phyloP scores from a whole-genome alignment of 2,113 vertebrate species.

The Patagioenas fasciata region DNA sequence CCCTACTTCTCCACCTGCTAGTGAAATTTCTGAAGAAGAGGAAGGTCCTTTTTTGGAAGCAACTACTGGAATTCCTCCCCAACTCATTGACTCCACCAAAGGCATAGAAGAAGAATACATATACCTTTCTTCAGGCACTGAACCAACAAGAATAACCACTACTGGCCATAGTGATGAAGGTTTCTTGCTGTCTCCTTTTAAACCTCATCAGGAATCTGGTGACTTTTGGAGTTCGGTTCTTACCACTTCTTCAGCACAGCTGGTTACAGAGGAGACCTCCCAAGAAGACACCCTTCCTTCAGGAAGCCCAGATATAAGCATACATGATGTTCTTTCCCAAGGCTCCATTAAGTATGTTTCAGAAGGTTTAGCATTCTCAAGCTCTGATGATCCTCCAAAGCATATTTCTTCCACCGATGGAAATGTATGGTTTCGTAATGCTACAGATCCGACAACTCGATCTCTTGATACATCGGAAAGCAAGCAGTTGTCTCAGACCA shows the following conservation, averaged over 20 bases:
- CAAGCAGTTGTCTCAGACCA: slow-evolving; percentile 45
- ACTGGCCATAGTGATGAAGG: slow-evolving; percentile 65
- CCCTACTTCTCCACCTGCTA: slow-evolving; percentile 60
- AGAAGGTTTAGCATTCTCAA: slow-evolving; percentile 54
- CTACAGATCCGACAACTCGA: not conserved
- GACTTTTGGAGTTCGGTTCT: slow-evolving; percentile 68
- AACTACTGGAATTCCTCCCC: slow-evolving; percentile 30
- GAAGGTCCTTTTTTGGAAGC: slow-evolving; percentile 44
- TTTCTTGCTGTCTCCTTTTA: slow-evolving; percentile 62
- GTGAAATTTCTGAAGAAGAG: slow-evolving; percentile 47
- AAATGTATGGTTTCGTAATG: slow-evolving; percentile 29
- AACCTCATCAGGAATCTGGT: slow-evolving; percentile 45
- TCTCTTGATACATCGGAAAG: slow-evolving; percentile 17
- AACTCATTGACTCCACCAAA: slow-evolving; percentile 39
- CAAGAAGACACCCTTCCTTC: slow-evolving; percentile 65
- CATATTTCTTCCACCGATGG: slow-evolving; percentile 21
- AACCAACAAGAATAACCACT: slow-evolving; percentile 62
- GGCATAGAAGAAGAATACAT: slow-evolving; percentile 58
- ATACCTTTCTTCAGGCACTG: slow-evolving; percentile 56
- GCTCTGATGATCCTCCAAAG: slow-evolving; percentile 40
- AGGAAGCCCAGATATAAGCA: slow-evolving; percentile 55
- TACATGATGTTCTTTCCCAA: slow-evolving; percentile 44
- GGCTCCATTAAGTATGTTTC: slow-evolving; percentile 51
- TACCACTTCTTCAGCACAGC: slow-evolving; percentile 46
- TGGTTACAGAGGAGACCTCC: slow-evolving; percentile 51